Evolutionary conservation across 2,797 vertebrate species (phyloP), one percentile per base, ranked within the genome.

Genomic region (Neopelma chrysocephalum): DNA sequence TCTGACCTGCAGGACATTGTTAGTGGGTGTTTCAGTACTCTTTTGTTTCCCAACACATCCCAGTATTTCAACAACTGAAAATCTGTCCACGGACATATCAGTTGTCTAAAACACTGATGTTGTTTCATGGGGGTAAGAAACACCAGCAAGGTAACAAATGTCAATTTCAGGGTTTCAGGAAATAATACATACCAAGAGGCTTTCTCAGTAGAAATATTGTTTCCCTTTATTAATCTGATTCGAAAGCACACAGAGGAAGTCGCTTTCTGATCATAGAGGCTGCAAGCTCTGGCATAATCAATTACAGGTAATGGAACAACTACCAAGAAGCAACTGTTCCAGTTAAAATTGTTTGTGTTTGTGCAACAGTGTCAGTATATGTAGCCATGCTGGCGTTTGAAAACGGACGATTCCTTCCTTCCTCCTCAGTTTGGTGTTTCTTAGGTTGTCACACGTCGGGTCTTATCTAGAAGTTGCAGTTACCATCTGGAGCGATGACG

Each of bases 401-500:
- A 91, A 80, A 48, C 0, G 6, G 40, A 2, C 38, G 23, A 25
- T 12, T 85, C 32, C 57, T 51, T 31, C 12, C 26, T 51, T 53
- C 51, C 64, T 81, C 34, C 56, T 50, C 25, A 22, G 6, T 5
- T 45, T 64, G n/a, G 43, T 56, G 38, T 68, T 71, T 45, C 62
- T 71, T 58, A 21, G 17, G 12, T 11, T 48, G 47, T 58, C 85
- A 89, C 3, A 0, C 48, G 31, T 15, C 0, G 1, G 32, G 34
- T 51, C 64, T 95, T 95, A 96, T 83, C 94, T 91, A 32, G 56
- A 64, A 42, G 34, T 34, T 38, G 27, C 80, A 78, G 72, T 36
- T 65, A 48, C 72, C 90, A 84, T 69, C 82, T 89, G 82, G 58
- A 62, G 53, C 0, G 4, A 36, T 72, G 61, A 62, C 82, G 81